Conservation (phyloP, 2,797 vertebrate species). For the Enteromius radiatus region DNA sequence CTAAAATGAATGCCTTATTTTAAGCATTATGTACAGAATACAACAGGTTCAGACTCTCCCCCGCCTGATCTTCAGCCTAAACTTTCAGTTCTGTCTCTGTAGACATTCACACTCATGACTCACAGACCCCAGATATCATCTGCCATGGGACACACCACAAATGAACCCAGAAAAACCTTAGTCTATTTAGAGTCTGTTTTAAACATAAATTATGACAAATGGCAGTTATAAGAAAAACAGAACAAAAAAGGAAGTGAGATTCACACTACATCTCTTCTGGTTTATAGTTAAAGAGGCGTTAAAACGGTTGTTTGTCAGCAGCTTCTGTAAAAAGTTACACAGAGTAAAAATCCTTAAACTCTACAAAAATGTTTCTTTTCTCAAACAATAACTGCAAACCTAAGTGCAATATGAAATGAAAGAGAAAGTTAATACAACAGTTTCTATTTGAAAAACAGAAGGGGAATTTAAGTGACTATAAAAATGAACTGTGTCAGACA, state of each 20-base stretch:
- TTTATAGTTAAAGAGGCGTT: not conserved
- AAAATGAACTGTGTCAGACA: not conserved
- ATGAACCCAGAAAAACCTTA: not conserved
- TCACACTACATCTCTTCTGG: not conserved
- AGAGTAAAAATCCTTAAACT: not conserved
- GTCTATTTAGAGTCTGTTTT: not conserved
- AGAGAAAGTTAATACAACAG: not conserved
- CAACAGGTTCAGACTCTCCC: not conserved
- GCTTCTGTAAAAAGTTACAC: not conserved
- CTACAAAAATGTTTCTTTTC: not conserved
- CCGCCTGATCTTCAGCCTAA: not conserved
- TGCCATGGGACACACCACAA: not conserved
- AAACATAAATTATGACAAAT: not conserved
- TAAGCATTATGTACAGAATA: not conserved
- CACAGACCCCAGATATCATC: conserved; percentile 1
- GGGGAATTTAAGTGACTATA: not conserved
- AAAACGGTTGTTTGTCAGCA: not conserved
- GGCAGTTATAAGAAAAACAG: not conserved
- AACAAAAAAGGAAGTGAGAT: not conserved
- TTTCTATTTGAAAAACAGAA: not conserved
- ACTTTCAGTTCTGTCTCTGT: not conserved
- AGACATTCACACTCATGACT: not conserved
- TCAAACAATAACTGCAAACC: not conserved
- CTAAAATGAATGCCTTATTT: not conserved
- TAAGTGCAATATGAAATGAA: not conserved